These are phyloP conservation scores for Chymomyza amoena DNA, from an alignment of 2,888 invertebrate species.

Conservation along the genomic window DNA sequence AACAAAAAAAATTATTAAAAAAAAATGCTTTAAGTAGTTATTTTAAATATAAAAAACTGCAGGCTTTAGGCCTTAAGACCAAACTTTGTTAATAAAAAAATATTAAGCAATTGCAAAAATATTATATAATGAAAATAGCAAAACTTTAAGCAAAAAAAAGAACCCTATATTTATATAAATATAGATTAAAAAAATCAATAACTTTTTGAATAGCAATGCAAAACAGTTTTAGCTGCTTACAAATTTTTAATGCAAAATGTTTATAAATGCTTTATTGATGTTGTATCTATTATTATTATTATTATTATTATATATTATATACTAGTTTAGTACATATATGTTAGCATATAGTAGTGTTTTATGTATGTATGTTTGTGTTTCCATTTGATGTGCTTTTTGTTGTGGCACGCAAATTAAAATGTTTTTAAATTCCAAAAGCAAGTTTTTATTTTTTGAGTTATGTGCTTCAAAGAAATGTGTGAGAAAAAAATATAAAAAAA, in stretches of 20 bases:
- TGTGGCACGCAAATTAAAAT: slow-evolving; percentile 48
- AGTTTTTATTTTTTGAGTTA: not conserved
- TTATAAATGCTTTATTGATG: slow-evolving; percentile 52
- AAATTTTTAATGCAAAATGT: slow-evolving; percentile 15
- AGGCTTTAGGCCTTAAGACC: not conserved
- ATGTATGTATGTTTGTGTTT: slow-evolving; percentile 30
- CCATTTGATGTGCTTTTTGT: slow-evolving; percentile 40
- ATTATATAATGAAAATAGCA: not conserved
- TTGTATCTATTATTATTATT: slow-evolving; percentile 40
- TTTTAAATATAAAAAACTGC: not conserved
- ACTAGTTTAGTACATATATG: not conserved
- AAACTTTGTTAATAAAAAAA: not conserved
- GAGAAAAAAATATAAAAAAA: slow-evolving; percentile 14
- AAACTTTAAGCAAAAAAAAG: not conserved
- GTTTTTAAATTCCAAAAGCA: slow-evolving; percentile 14
- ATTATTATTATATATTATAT: no score
- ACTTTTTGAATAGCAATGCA: not conserved
- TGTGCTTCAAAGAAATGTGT: not conserved
- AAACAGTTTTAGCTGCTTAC: not conserved
- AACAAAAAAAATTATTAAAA: not conserved
- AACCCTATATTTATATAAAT: not conserved
- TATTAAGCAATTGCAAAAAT: not conserved
- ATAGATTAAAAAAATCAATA: not conserved
- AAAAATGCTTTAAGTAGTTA: not conserved
- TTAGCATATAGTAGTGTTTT: not conserved